phyloP scores from a whole-genome alignment of 1,140 invertebrate genomes.

The Atopsyche davidsoni region DNA sequence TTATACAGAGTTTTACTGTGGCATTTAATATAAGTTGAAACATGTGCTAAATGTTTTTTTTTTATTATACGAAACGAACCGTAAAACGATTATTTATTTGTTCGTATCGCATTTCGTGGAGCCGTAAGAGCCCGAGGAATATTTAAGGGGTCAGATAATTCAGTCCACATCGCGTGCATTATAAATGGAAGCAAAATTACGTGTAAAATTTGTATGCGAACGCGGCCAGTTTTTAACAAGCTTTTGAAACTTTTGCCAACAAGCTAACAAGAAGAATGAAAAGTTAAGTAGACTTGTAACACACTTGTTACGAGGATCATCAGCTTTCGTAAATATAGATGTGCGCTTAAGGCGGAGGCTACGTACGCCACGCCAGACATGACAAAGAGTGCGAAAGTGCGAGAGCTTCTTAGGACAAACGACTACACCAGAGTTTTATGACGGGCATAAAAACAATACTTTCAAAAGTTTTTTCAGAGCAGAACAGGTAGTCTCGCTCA shows the following conservation, averaged over 20 bases:
- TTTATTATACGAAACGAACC: too few species aligned
- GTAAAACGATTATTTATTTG: too few species aligned
- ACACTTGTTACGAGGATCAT: constrained; percentile 26
- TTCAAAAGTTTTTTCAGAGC: too few species aligned
- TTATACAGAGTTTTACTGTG: too few species aligned
- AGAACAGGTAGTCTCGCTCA: too few species aligned
- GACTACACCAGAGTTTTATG: constrained; percentile 21
- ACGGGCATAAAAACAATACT: constrained; percentile 23
- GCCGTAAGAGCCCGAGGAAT: too few species aligned
- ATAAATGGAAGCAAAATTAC: constrained; percentile 28
- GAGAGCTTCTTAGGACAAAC: constrained; percentile 17
- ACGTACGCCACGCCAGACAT: constrained; percentile 1
- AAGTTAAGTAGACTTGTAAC: constrained; percentile 27
- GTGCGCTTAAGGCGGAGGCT: constrained; percentile 17
- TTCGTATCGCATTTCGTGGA: too few species aligned
- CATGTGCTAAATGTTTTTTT: too few species aligned
- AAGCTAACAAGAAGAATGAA: constrained; percentile 24
- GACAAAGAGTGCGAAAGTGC: too few species aligned
- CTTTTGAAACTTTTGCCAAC: constrained; percentile 22
- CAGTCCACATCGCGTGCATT: constrained; percentile 19
- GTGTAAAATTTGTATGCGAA: constrained; percentile 26
- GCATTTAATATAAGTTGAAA: too few species aligned
- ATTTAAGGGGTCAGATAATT: too few species aligned
- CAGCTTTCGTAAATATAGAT: constrained; percentile 30
- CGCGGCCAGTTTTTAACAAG: constrained; percentile 28